Base-by-base conservation (phyloP, 2,888 invertebrate genomes). In the Drosophila greeni region DNA sequence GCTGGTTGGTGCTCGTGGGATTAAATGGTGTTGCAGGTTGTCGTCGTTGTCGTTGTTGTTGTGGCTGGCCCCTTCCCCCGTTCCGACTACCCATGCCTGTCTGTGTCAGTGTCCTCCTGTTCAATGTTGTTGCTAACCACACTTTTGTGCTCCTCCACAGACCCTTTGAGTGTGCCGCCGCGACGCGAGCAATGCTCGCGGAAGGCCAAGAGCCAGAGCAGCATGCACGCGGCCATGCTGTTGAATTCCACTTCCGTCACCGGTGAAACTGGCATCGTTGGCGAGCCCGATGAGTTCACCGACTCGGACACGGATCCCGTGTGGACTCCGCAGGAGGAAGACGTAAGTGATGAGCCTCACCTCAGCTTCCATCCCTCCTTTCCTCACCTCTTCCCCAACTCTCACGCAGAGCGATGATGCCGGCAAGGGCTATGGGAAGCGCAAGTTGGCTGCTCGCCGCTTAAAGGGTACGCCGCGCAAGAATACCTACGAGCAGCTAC, bases 281-380 rank as follows among this genome's bases (percentile, higher is more conserved):
- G 92, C 74, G 92, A 92, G 72, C 90, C 90, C 7, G 88, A 90
- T 29, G 92, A 91, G 83, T 91, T 91, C 80, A 90, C 89, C 36
- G 92, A 92, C 86, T 93, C 93, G 1, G 93, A 93, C 87, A 91
- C 92, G 9, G 93, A 94, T 90, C 93, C 93, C 9, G 93, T 92
- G n/a, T 94, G 93, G 93, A 93, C 92, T n/a, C 93, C 93, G 9
- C 90, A 91, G 67, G 91, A 91, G 34, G 91, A 91, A 75, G 87
- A 89, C 82, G 89, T 89, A 87, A 86, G 85, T 85, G 54, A 51
- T 70, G 40, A 48, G 47, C 29, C 49, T n/a, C 33, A 36, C 49
- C 11, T 11, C 34, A 23, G 40, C 20, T 40, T 24, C 24, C 49
- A 31, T 34, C 33, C 52, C 11, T 60, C 36, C 42, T n/a, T 33